These are phyloP conservation scores for Aethina tumida DNA, from an alignment of 1,140 invertebrate species.

Conservation along the genomic window DNA sequence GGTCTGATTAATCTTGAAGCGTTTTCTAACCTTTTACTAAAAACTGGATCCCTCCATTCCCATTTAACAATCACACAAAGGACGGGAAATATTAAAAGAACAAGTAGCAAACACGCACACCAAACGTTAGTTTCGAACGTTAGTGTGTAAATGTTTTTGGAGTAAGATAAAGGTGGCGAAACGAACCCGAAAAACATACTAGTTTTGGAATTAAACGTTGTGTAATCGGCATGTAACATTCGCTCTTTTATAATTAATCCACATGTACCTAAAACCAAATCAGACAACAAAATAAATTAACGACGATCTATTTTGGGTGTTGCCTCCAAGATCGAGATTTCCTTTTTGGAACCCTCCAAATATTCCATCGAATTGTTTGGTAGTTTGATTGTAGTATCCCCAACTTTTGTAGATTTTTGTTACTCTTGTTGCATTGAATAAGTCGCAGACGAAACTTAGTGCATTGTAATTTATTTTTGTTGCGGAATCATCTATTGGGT, in stretches of 20 bases:
- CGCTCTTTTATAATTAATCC: constrained; percentile 45
- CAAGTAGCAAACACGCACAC: constrained; percentile 11
- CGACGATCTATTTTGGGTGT: too few species aligned
- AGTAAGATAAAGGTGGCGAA: constrained; percentile 48
- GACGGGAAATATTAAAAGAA: constrained; percentile 2
- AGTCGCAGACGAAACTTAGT: too few species aligned
- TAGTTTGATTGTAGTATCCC: constrained; percentile 33
- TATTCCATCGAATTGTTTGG: constrained; percentile 45
- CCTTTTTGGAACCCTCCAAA: constrained; percentile 43
- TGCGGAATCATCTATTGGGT: too few species aligned
- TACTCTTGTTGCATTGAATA: constrained; percentile 41
- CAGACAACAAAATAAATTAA: too few species aligned
- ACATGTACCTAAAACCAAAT: constrained; percentile 36
- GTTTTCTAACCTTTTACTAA: constrained; percentile 4
- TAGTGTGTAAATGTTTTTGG: constrained; percentile 49
- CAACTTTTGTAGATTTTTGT: constrained; percentile 33
- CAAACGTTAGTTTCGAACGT: constrained; percentile 39
- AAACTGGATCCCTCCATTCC: constrained; percentile 16
- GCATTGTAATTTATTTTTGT: too few species aligned
- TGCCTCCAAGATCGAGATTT: constrained; percentile 48
- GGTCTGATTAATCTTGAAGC: constrained; percentile 7
- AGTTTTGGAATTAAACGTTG: constrained; percentile 44
- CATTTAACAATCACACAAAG: constrained; percentile 14
- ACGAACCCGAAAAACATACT: constrained; percentile 49
- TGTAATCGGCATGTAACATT: constrained; percentile 44